Evolutionary conservation across 1,140 invertebrate species (phyloP).

Genomic region (Orius insidiosus): DNA sequence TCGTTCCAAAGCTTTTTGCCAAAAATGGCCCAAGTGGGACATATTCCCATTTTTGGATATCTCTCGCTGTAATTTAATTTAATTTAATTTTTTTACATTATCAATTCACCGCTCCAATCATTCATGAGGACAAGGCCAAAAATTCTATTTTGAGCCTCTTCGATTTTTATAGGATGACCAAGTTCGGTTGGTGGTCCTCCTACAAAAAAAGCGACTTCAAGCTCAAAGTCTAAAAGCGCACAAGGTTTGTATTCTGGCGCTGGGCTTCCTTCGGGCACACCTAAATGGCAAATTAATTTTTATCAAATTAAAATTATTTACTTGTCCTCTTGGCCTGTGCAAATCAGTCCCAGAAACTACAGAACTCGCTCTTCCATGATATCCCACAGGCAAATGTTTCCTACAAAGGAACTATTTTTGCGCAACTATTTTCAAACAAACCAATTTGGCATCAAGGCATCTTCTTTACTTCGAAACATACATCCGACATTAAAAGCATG

Average conservation of each 20-base stretch:
- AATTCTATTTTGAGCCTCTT: slow-evolving; percentile 77
- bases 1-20: slow-evolving; percentile 87
- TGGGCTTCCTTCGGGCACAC: slow-evolving; percentile 30
- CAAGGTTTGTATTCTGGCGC: slow-evolving; percentile 75
- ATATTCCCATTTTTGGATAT: slow-evolving; percentile 99
- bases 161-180: slow-evolving; percentile 66
- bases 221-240: slow-evolving; percentile 85
- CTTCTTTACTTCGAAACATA: slow-evolving; percentile 92
- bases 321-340: slow-evolving; percentile 73
- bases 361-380: slow-evolving; percentile 92
- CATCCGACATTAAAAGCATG: slow-evolving; percentile 95
- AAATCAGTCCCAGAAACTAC: slow-evolving; percentile 87
- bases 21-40: slow-evolving; percentile 96
- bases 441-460: slow-evolving; percentile 95
- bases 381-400: slow-evolving; percentile 91
- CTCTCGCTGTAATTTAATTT: slow-evolving; percentile 49
- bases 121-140: slow-evolving; percentile 99
- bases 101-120: slow-evolving; percentile 96
- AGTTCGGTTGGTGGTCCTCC: slow-evolving; percentile 64
- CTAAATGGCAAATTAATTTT: too few species aligned
- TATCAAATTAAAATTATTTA: too few species aligned
- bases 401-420: slow-evolving; percentile 30
- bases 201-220: slow-evolving; percentile 94
- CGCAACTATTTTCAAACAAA: slow-evolving; percentile 23
- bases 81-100: too few species aligned